Percentiles rank a stretch among this genome's conserved stretches.
Conservation (phyloP, 1,140 invertebrate species). For the Zaprionus gabonicus region DNA sequence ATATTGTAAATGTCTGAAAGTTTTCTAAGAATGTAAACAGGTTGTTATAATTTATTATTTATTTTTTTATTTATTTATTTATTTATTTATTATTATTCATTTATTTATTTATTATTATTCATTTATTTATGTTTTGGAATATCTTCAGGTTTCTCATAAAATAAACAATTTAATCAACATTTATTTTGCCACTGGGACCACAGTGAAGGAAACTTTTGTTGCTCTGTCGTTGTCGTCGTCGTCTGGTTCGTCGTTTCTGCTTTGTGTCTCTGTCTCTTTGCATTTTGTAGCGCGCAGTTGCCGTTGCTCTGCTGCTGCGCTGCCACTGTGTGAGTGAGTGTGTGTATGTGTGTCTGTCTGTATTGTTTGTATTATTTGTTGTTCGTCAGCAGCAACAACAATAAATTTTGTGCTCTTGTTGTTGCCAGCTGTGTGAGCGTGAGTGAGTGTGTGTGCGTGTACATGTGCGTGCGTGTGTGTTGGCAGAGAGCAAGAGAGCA, state of each 20-base stretch:
- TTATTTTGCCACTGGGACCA: constrained; percentile 12
- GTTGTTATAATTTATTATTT: neutral
- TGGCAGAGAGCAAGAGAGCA: constrained; percentile 31
- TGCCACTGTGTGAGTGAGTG: constrained; percentile 2
- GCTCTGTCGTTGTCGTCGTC: constrained; percentile 30
- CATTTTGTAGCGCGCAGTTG: constrained; percentile 75
- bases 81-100: no score
- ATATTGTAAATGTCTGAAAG: neutral
- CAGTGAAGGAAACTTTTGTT: constrained; percentile 56
- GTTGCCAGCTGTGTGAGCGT: constrained; percentile 52
- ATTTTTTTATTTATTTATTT: neutral
- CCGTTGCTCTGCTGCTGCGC: constrained; percentile 59
- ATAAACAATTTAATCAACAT: constrained; percentile 14
- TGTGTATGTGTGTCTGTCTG: constrained; percentile 40
- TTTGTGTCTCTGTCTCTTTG: constrained; percentile 70
- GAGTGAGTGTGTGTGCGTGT: constrained; percentile 13
- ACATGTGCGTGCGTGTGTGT: constrained; percentile 28
- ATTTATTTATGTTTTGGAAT: neutral
- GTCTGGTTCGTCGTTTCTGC: constrained; percentile 37
- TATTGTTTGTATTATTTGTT: constrained; percentile 82
- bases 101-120: neutral
- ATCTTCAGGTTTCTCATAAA: neutral
- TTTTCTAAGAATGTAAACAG: neutral
- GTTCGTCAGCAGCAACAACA: constrained; percentile 69
- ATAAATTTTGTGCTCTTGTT: constrained; percentile 61